Evolutionary conservation across 2,113 vertebrate genomes (phyloP), one percentile per base, ranked within the genome.

Genomic region (Bostrychus sinensis): DNA sequence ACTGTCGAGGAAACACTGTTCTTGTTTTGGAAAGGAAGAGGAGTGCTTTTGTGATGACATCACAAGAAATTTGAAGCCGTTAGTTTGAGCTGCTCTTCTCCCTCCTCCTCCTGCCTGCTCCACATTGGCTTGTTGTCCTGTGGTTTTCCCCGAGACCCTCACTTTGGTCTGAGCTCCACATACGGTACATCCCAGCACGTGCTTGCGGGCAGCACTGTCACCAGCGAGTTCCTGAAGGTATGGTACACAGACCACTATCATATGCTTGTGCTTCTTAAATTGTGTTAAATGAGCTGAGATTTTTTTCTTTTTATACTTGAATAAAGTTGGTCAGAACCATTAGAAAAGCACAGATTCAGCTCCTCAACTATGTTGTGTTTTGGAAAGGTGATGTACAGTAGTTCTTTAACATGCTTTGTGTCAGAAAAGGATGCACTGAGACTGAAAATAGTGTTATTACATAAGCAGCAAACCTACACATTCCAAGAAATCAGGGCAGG

Each of bases 61-160:
- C 89, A 91, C 73, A 39, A 84, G 91, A 86, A 92, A 91, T 82
- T 75, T 82, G 89, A 91, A 74, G 84, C 83, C 73, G 41, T 75
- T 30, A 71, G 69, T 77, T 79, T 61, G 57, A 82, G 66, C 62
- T 60, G 76, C 69, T 36, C 17, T 13, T 14, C 28, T 56, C 36
- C 32, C 23, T 14, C 13, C 46, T 23, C 12, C 10, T 78, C 84
- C 79, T 62, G 46, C 60, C 59, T 76, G 65, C 72, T 62, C 56
- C 71, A 82, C 78, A 83, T 86, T 84, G 82, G 71, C 77, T 86
- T n/a, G n/a, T n/a, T n/a, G n/a, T 63, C 66, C 80, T 56, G 54
- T 53, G 57, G 68, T 59, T 73, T 59, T 78, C 59, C 43, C 65
- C 12, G 61, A 73, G 48, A 58, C 48, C 16, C 51, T 55, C 56